Evolutionary conservation across 2,888 invertebrate species (phyloP).

Genomic region (Biston betularia): DNA sequence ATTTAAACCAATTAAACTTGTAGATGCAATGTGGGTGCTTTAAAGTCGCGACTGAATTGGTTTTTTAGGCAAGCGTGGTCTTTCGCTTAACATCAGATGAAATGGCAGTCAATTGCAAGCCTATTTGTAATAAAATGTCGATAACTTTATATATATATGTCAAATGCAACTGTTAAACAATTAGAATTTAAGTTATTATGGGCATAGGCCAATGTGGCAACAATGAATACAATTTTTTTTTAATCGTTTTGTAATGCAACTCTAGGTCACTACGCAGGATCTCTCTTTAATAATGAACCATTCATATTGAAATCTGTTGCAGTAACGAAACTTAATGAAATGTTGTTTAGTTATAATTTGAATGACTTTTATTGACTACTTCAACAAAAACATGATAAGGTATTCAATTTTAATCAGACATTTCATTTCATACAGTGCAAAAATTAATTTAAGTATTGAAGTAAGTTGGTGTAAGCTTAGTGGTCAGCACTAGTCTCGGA

Average conservation of each 20-base stretch:
- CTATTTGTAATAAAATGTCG: too few species aligned
- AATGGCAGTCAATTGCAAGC: too few species aligned
- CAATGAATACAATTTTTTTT: not conserved
- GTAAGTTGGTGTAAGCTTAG: too few species aligned
- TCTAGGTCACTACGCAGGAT: conserved; percentile 10
- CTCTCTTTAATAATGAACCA: conserved; percentile 13
- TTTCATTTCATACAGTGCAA: not conserved
- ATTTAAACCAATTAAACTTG: too few species aligned
- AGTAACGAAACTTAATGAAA: conserved; percentile 8
- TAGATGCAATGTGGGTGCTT: too few species aligned
- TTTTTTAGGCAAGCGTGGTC: too few species aligned
- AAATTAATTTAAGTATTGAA: not conserved
- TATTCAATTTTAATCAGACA: too few species aligned
- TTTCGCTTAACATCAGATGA: too few species aligned
- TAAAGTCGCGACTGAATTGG: too few species aligned
- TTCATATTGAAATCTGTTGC: conserved; percentile 4
- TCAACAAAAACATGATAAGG: not conserved
- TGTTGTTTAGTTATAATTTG: conserved; percentile 5
- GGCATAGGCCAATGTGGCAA: not conserved
- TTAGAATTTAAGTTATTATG: not conserved
- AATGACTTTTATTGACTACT: not conserved
- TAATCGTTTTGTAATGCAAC: conserved; percentile 5
- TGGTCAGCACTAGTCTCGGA: too few species aligned
- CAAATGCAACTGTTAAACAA: not conserved
- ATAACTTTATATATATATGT: too few species aligned